Evolutionary conservation across 2,797 vertebrate genomes (phyloP).

Genomic region (Cetoscarus ocellatus): DNA sequence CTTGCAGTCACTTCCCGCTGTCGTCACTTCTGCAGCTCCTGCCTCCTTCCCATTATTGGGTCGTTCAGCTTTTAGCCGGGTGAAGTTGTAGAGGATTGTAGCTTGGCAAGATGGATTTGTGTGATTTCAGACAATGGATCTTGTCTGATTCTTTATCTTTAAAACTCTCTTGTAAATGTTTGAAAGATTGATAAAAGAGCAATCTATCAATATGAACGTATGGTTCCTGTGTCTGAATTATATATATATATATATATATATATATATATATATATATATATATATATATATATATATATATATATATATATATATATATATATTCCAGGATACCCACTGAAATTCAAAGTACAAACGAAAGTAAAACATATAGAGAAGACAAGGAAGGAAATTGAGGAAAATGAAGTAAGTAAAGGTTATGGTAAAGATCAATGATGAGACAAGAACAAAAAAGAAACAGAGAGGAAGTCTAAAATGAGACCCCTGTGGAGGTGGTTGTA

Average conservation of each 20-base stretch:
- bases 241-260: not conserved
- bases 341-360: not conserved
- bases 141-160: not conserved
- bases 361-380: not conserved
- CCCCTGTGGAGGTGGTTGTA: not conserved
- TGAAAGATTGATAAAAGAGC: constrained; percentile 15
- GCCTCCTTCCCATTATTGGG: too few relatives aligned
- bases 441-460: constrained; percentile 18
- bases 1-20: too few relatives aligned
- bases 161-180: constrained; percentile 7
- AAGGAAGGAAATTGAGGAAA: constrained; percentile 6
- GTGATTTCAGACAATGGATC: too few relatives aligned
- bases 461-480: constrained; percentile 20
- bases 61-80: too few relatives aligned
- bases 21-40: too few relatives aligned
- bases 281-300: too few relatives aligned
- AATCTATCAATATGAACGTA: constrained; percentile 15
- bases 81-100: too few relatives aligned
- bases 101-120: too few relatives aligned
- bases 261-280: too few relatives aligned
- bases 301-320: not conserved
- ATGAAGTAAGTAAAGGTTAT: constrained; percentile 4
- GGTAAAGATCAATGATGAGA: constrained; percentile 38
- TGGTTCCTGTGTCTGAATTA: not conserved
- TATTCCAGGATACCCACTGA: not conserved